Percentiles rank a stretch among this genome's conserved stretches.
phyloP scores from a whole-genome alignment of 2,888 invertebrate genomes.

The Microplitis manilae region DNA sequence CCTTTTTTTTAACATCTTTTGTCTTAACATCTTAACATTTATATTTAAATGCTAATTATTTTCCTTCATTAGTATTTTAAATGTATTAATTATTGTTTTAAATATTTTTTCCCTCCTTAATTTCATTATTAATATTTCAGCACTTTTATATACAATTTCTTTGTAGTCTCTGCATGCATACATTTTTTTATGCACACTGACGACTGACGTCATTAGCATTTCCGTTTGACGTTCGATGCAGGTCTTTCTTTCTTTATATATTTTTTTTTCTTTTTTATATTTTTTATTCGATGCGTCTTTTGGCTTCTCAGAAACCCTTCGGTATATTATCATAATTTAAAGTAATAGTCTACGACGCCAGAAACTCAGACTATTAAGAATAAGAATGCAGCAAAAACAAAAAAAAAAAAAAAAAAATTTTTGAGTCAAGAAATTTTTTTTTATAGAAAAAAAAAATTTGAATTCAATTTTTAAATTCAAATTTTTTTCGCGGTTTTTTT shows the following conservation, averaged over 20 bases:
- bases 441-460: too few relatives aligned
- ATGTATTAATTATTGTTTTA: slow-evolving; percentile 28
- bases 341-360: slow-evolving; percentile 11
- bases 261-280: too few relatives aligned
- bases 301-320: slow-evolving; percentile 30
- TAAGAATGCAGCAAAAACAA: too few relatives aligned
- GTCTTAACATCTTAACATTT: too few relatives aligned
- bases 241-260: background rate
- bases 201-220: slow-evolving; percentile 38
- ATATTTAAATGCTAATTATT: background rate
- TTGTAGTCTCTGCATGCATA: slow-evolving; percentile 34
- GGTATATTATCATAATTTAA: slow-evolving; percentile 29
- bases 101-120: slow-evolving; percentile 12
- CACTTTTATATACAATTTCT: slow-evolving; percentile 20
- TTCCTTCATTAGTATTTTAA: background rate
- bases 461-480: too few relatives aligned
- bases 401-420: background rate
- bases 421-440: too few relatives aligned
- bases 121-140: slow-evolving; percentile 23
- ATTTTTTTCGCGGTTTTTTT: too few relatives aligned
- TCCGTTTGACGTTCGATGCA: slow-evolving; percentile 32
- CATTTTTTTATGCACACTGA: slow-evolving; percentile 13
- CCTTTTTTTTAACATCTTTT: too few relatives aligned
- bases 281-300: slow-evolving; percentile 18
- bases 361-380: background rate